Evolutionary conservation across 2,113 vertebrate genomes (phyloP), one percentile per base, ranked within the genome.

Genomic region (Neodon shergylaensis): DNA sequence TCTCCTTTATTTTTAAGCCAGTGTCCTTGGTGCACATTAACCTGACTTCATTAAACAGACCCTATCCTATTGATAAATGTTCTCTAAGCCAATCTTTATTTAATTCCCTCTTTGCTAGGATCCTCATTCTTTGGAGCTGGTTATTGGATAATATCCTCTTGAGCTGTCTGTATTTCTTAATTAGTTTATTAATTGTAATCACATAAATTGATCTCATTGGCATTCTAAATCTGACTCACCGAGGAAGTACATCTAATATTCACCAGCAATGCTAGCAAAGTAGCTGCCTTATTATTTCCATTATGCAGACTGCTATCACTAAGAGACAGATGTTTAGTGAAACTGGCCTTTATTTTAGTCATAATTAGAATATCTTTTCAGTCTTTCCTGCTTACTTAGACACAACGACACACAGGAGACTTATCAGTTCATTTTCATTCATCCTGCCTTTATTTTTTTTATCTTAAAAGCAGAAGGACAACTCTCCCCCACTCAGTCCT

Each of bases 171-270:
- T 94, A 77, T 79, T 96, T 97, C 92, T 97, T 96, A 97, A 97
- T 96, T 92, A 96, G 74, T 54, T 96, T 97, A 96, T 96, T 96
- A 97, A 94, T 96, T 96, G 85, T 96, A 96, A 95, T 95, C 96
- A 97, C 63, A 94, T 58, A 91, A 94, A 97, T 96, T 96, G 96
- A 96, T 97, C 96, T 91, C 88, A 66, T 44, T 96, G 94, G 96
- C 96, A 97, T 96, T 97, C 91, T 73, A 93, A 90, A 90, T 82
- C 83, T 96, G 95, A 96, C 82, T 97, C 86, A 94, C 89, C 47
- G 39, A 96, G 92, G 92, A 97, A 97, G 92, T 91, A 95, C 58
- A 65, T 84, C 78, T 95, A 90, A 95, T 94, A 95, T 31, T 87
- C 94, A 77, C 77, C 88, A 81, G 92, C 82, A 95, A 73, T 63